Evolutionary conservation across 1,140 invertebrate genomes (phyloP).

Genomic region (Dreissena polymorpha): DNA sequence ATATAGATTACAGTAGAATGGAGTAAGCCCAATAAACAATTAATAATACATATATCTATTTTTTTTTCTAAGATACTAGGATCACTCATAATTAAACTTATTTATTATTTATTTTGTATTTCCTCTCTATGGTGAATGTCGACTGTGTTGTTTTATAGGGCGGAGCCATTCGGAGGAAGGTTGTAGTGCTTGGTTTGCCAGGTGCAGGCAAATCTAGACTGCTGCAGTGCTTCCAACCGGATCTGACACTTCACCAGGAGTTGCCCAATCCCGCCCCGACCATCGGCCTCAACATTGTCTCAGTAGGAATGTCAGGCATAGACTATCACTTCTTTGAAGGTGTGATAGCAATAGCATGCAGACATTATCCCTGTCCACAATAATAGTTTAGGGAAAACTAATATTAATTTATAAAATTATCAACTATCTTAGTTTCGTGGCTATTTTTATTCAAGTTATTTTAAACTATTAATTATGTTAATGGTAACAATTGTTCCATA

Average conservation of each 20-base stretch:
- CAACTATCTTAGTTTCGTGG: neutral
- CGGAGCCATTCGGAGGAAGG: slow-evolving; percentile 1
- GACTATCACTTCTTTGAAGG: slow-evolving; percentile 50
- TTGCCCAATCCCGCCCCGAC: slow-evolving; percentile 26
- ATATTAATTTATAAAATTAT: neutral
- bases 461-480: neutral
- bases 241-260: neutral
- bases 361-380: neutral
- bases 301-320: slow-evolving; percentile 29
- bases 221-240: slow-evolving; percentile 30
- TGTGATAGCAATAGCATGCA: neutral
- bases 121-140: too few species aligned
- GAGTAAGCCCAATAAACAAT: too few species aligned
- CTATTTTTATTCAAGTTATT: neutral
- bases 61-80: too few species aligned
- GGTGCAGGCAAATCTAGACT: slow-evolving; percentile 33
- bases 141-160: slow-evolving; percentile 13
- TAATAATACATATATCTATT: too few species aligned
- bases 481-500: neutral
- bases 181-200: slow-evolving; percentile 28
- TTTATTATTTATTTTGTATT: too few species aligned
- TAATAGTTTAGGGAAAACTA: neutral
- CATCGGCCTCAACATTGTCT: slow-evolving; percentile 22
- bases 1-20: too few species aligned
- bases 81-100: too few species aligned